A percentile compares a stretch with the other conserved stretches of the same genome.
phyloP scores from a whole-genome alignment of 2,888 invertebrate species.

The Plusia festucae region DNA sequence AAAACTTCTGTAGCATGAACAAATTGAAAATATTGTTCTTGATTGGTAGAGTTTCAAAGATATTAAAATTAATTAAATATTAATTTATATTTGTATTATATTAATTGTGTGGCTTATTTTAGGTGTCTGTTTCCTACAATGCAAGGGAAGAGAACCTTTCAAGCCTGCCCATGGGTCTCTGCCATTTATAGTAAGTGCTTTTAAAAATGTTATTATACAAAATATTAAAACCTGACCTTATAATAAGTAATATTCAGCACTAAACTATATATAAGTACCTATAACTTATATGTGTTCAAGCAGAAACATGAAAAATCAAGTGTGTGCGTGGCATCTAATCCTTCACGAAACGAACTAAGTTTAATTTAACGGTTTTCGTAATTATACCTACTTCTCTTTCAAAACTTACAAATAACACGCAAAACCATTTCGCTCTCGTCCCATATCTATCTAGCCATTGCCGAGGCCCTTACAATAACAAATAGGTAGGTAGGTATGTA shows the following conservation, averaged over 20 bases:
- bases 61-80: constrained; percentile 9
- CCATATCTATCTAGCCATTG: neutral
- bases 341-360: neutral
- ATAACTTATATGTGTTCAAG: neutral
- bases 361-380: neutral
- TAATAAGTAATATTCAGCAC: too few species aligned
- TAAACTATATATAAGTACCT: too few species aligned
- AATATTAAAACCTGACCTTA: neutral
- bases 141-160: constrained; percentile 71
- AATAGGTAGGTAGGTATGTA: neutral
- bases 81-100: constrained; percentile 6
- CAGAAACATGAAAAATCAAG: neutral
- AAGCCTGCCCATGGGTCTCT: constrained; percentile 67
- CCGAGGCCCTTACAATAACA: neutral
- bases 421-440: too few species aligned
- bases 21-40: constrained; percentile 64
- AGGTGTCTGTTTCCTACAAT: constrained; percentile 56
- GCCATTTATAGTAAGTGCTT: constrained; percentile 75
- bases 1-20: constrained; percentile 61
- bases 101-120: constrained; percentile 32
- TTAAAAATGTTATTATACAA: neutral
- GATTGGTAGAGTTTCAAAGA: constrained; percentile 58
- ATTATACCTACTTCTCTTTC: neutral
- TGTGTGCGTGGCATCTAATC: neutral
- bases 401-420: neutral